These are phyloP conservation scores for Muscicapa adusta DNA, from an alignment of 2,113 vertebrate species.

Conservation along the genomic window DNA sequence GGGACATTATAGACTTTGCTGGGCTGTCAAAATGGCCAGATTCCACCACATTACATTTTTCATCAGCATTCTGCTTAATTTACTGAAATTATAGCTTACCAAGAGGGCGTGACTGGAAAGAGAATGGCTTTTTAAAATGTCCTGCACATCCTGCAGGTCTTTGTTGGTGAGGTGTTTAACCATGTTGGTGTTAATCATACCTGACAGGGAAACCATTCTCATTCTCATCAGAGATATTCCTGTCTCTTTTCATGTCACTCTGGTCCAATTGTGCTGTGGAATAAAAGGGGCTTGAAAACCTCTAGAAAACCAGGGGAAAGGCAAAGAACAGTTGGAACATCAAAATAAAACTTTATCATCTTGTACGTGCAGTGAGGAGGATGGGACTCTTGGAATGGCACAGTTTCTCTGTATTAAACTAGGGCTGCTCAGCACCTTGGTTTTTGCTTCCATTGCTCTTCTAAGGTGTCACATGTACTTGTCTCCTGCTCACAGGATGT, in stretches of 20 bases:
- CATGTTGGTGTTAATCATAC: conserved; percentile 20
- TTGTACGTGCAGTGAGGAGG: not conserved
- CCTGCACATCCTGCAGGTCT: not conserved
- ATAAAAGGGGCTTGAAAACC: not conserved
- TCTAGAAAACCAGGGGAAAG: not conserved
- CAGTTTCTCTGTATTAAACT: not conserved
- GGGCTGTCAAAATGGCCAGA: not conserved
- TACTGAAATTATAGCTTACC: conserved; percentile 51
- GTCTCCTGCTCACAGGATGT: not conserved
- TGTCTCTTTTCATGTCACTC: not conserved
- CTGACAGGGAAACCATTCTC: conserved; percentile 18
- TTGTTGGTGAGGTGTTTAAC: not conserved
- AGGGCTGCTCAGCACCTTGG: not conserved
- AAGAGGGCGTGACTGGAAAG: conserved; percentile 32
- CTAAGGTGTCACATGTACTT: not conserved
- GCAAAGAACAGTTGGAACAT: not conserved
- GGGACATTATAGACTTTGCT: not conserved
- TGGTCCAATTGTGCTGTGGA: not conserved
- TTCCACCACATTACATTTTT: conserved; percentile 50
- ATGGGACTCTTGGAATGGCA: not conserved
- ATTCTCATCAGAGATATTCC: not conserved
- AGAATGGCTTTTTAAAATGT: conserved; percentile 38
- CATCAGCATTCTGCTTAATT: conserved; percentile 61
- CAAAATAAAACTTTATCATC: not conserved
- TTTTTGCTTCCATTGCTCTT: not conserved